Percentiles rank a stretch among this genome's conserved stretches.
These are phyloP conservation scores for Parasteatoda tepidariorum DNA, from an alignment of 1,140 invertebrate genomes.

Conservation along the genomic window DNA sequence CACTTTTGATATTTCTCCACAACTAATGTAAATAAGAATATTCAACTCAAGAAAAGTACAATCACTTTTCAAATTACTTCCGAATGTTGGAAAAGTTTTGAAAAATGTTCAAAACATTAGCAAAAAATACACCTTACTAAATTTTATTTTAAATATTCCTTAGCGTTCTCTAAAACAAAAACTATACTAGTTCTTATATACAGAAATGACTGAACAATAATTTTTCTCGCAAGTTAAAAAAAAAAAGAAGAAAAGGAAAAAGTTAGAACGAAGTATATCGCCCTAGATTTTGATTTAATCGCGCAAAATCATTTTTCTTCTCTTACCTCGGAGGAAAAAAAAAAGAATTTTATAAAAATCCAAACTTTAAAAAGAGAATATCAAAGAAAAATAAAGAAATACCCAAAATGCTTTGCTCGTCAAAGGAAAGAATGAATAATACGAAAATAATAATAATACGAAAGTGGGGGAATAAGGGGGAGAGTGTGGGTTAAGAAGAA, in stretches of 20 bases:
- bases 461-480: neutral
- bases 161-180: neutral
- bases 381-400: neutral
- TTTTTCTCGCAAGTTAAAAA: neutral
- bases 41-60: neutral
- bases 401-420: conserved; percentile 19
- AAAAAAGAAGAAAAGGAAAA: neutral
- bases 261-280: conserved; percentile 14
- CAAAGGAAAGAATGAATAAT: conserved; percentile 40
- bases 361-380: neutral
- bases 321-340: conserved; percentile 12
- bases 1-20: neutral
- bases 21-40: neutral
- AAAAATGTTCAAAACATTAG: neutral
- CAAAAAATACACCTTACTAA: neutral
- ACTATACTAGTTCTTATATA: neutral
- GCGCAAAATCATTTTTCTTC: conserved; percentile 47
- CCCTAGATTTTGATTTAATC: conserved; percentile 48
- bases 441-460: conserved; percentile 45
- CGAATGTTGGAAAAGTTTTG: neutral
- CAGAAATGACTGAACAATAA: neutral
- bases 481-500: neutral
- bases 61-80: neutral
- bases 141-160: conserved; percentile 14
- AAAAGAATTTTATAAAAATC: conserved; percentile 1